Base-by-base conservation (phyloP, 35 echinoderm and acorn worm species). In the Heliocidaris erythrogramma region DNA sequence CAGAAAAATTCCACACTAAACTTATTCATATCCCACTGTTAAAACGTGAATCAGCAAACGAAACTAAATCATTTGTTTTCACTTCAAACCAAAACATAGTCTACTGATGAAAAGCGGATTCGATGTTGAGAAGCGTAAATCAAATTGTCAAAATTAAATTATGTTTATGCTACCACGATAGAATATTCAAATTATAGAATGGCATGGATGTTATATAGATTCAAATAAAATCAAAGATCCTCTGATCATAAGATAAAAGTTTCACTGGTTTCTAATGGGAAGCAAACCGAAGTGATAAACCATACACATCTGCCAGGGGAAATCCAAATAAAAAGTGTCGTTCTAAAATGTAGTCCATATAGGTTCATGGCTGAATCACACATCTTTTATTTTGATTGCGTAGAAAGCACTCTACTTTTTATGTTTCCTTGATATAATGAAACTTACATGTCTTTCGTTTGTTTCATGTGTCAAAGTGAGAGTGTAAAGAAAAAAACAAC, bases 221-320 rank as follows among this genome's bases (percentile, higher is more conserved):
- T n/a, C 5, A 27, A 0, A 78, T 18, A 78, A 56, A 12, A 56
- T 13, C 52, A 11, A 10, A 56, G 14, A 69, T 27, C 21, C 65
- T n/a, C 27, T 78, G 21, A 8, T n/a, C 27, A 42, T 42, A 42
- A 42, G 35, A 42, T 42, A 42, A 42, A 42, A 42, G 65, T 78
- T 17, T n/a, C 7, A 78, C n/a, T 7, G 2, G 17, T 27, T 78
- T 78, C 65, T 78, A 27, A 78, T 27, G 65, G 65, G 65, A 78
- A 78, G n/a, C 65, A 78, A 78, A 78, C 27, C 65, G n/a, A 78
- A 78, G 65, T 27, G 65, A 78, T 78, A 78, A 78, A 78, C 65
- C 7, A 78, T 78, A 78, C 21, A 27, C 65, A 78, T 78, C 65
- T 78, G 65, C 7, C 65, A 78, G 27, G 65, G 65, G 65, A 78